Base-by-base conservation (phyloP, 2,888 invertebrate genomes). In the Drosophila yooni region DNA sequence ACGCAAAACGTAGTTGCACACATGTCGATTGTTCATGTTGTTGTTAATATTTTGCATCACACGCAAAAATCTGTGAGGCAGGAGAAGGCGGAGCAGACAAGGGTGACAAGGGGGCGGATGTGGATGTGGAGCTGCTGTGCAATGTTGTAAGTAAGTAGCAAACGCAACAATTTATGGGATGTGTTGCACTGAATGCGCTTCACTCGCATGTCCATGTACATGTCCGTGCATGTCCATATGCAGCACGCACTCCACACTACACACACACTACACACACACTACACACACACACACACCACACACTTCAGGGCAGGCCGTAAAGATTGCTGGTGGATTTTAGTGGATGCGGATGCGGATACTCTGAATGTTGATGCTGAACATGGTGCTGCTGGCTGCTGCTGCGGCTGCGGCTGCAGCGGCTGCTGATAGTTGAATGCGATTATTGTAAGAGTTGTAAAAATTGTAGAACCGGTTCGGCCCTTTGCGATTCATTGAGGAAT, bases 21-120 rank as follows among this genome's bases (percentile, higher is more conserved):
- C 87, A 87, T 90, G 90, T 91, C 90, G 83, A 83, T 69, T 79
- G 79, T 73, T 69, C 79, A 90, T 84, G 83, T 89, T 87, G 83
- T 89, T 86, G 87, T 90, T 88, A 86, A 88, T 90, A 81, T 83
- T 87, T 85, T 78, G 82, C 88, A 85, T 82, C 88, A 76, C 84
- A 76, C 77, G 85, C 84, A 70, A 79, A 87, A 87, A 87, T 85
- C 81, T 77, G 79, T 77, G 79, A 11, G 59, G 61, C 25, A 27
- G 33, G 6, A 53, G 21, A 11, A n/a, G 33, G 31, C 13, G 54
- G 31, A 13, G 46, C 25, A 25, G n/a, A 46, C 25, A 8, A 4
- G 46, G 46, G 7, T 46, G 46, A 15, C 46, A 46, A 46, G 8
- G 40, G 33, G 6, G 53, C 40, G 62, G 58, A 40, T 60, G 59